Evolutionary conservation across 2,797 vertebrate genomes (phyloP), one percentile per base, ranked within the genome.

Genomic region (Syngnathus rostellatus): DNA sequence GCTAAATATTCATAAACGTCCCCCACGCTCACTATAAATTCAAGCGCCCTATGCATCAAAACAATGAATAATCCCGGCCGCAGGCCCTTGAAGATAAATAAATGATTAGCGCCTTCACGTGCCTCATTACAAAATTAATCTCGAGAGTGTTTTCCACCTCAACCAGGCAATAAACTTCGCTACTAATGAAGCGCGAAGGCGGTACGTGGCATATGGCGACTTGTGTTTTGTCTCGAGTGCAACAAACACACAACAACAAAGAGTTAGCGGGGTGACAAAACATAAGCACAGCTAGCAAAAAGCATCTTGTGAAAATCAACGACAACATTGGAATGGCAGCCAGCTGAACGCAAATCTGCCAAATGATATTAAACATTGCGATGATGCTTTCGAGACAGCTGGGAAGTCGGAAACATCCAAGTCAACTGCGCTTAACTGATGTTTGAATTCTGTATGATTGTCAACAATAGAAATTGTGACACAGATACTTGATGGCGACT

Each of bases 1-100:
- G 75, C 79, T 77, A 83, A 86, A 84, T 85, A 87, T 86, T 81
- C 82, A 87, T 85, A 83, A 86, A 84, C 62, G 71, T 76, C 48
- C 16, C 50, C 50, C 73, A 71, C 51, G 82, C 85, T 77, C 80
- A 83, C 71, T 70, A 77, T n/a, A 77, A 82, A 85, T 84, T 63
- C 85, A 84, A 79, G 76, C 78, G 83, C 59, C 81, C 81, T 85
- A 85, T 85, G 81, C 77, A 86, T 84, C 83, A 86, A 72, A 78
- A 81, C 69, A 64, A 86, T 81, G 81, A 85, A 83, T 82, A 76
- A 80, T 86, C 71, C 11, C 64, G 68, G 83, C 85, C 78, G 10
- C 8, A 2, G 77, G 80, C 68, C 23, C 41, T 48, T 70, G 41
- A 80, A 83, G 81, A 64, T 85, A 85, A 88, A 89, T 85, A 85